Conservation (phyloP, 2,888 invertebrate genomes). For the Pterostichus niger region DNA sequence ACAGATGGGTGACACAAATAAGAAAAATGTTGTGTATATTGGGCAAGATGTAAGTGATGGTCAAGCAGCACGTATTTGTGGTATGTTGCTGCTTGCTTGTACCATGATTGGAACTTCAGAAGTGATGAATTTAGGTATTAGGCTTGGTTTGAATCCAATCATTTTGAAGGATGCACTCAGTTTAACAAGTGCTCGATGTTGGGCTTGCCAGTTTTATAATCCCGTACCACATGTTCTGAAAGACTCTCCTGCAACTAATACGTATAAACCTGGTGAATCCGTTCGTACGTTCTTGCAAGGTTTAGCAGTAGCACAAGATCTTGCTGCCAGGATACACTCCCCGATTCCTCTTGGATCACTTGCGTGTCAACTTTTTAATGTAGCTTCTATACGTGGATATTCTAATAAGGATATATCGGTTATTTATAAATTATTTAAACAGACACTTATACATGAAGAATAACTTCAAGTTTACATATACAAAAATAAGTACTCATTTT, state of each 20-base stretch:
- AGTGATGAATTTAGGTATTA: slow-evolving; percentile 11
- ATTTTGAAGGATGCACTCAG: background rate
- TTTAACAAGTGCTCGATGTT: background rate
- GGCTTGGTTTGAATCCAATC: background rate
- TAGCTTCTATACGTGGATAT: background rate
- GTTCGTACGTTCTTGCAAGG: background rate
- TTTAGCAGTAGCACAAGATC: background rate
- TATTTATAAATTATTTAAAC: background rate
- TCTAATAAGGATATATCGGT: background rate
- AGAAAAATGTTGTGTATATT: background rate
- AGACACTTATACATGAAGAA: background rate
- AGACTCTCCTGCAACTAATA: background rate
- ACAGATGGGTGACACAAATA: background rate
- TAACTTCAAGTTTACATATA: too few species aligned
- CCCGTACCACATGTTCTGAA: background rate
- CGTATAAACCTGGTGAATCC: background rate
- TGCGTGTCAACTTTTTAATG: background rate
- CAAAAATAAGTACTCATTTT: too few species aligned
- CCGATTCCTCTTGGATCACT: background rate
- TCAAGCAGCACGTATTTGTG: slow-evolving; percentile 1
- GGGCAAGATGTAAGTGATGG: slow-evolving; percentile 1
- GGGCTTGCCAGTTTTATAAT: slow-evolving; percentile 8
- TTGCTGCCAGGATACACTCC: background rate
- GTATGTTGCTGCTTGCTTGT: background rate
- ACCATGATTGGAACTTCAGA: slow-evolving; percentile 7